Base-by-base conservation (phyloP, 2,113 vertebrate species). In the Saccopteryx bilineata region DNA sequence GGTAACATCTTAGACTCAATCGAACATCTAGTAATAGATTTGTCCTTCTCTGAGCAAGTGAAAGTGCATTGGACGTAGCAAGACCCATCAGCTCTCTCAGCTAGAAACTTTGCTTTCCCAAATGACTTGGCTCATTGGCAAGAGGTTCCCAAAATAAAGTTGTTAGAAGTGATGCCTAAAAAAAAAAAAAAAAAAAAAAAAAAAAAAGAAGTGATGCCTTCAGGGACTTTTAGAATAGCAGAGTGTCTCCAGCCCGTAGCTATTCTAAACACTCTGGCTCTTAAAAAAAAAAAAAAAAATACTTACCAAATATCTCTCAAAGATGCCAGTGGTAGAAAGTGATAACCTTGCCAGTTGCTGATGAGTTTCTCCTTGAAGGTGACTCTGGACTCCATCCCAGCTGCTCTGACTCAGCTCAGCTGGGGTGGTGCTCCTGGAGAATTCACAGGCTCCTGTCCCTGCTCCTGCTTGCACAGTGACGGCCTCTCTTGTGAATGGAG, bases 71-170 rank as follows among this genome's bases (percentile, higher is more conserved):
- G 63, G n/a, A 82, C 52, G 26, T n/a, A 84, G 65, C 60, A 28
- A 75, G 31, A 17, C 21, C 58, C 60, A 23, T 78, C 60, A 33
- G 60, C 66, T 89, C 52, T 74, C 68, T 60, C 66, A 48, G 14
- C n/a, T 5, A 52, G 7, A 68, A 54, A 10, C 56, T 83, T 71
- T 0, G 1, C 58, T 94, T 71, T 66, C 74, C 71, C 94, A 65
- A 85, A 78, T 61, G 74, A 85, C 82, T 91, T 58, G 52, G 72
- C 33, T 89, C 89, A 89, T 80, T 87, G 87, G 91, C 58, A 87
- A 89, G 69, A 83, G 13, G 56, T 87, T 89, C 83, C 79, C 84
- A 93, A 96, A 94, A 71, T 75, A 92, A 83, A 91, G 28, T 88
- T 60, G 68, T 81, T 91, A 33, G 66, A 87, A 94, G 80, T 31